Percentiles rank a stretch among this genome's conserved stretches.
Evolutionary conservation across 2,113 vertebrate genomes (phyloP).

Genomic region (Sander vitreus): DNA sequence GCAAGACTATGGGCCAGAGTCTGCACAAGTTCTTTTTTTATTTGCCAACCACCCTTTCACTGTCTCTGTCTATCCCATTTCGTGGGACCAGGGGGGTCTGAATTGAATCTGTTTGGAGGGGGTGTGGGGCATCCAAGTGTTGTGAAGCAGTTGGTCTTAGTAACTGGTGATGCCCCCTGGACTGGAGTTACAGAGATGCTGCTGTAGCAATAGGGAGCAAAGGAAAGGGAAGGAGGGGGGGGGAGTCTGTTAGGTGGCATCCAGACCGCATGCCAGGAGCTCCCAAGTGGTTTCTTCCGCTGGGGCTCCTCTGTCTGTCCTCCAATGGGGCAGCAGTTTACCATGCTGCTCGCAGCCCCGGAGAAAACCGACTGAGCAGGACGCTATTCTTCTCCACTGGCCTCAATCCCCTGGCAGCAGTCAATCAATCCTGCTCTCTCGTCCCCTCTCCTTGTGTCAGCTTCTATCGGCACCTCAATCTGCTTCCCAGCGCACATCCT

Average conservation of each 20-base stretch:
- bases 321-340: constrained; percentile 72
- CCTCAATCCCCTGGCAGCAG: constrained; percentile 70
- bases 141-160: constrained; percentile 80
- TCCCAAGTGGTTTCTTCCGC: constrained; percentile 76
- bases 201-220: constrained; percentile 64
- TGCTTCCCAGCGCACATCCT: constrained; percentile 83
- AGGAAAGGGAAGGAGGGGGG: constrained; percentile 56
- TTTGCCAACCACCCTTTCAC: constrained; percentile 70
- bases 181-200: constrained; percentile 79
- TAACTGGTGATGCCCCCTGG: constrained; percentile 76
- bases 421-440: constrained; percentile 63
- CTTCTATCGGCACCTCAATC: constrained; percentile 75
- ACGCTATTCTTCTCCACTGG: constrained; percentile 72
- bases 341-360: constrained; percentile 68
- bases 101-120: constrained; percentile 77
- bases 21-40: constrained; percentile 75
- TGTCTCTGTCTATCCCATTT: constrained; percentile 69
- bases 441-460: constrained; percentile 67
- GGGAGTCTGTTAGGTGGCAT: constrained; percentile 65
- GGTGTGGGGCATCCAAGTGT: constrained; percentile 73
- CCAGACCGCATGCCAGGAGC: constrained; percentile 68
- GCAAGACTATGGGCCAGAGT: constrained; percentile 62
- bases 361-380: constrained; percentile 52
- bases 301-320: constrained; percentile 60
- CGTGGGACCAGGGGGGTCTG: constrained; percentile 71